Conservation (phyloP, 2,888 invertebrate species). For the Diloba caeruleocephala region DNA sequence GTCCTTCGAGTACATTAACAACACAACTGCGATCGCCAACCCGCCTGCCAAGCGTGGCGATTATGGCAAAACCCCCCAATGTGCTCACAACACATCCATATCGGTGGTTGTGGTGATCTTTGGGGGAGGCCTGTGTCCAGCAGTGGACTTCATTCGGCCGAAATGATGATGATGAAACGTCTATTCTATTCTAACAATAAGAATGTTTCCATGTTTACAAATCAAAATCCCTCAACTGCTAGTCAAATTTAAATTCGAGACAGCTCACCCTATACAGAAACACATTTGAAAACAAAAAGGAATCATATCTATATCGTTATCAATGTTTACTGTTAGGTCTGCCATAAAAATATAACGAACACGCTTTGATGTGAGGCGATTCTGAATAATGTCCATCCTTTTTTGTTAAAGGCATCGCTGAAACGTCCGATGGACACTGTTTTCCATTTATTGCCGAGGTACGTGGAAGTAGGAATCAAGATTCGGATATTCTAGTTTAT, state of each 20-base stretch:
- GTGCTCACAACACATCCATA: too few relatives aligned
- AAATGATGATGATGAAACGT: too few relatives aligned
- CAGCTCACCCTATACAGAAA: conserved; percentile 13
- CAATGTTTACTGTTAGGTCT: conserved; percentile 44
- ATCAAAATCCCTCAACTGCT: conserved; percentile 2
- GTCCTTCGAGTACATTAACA: too few relatives aligned
- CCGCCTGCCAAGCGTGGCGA: too few relatives aligned
- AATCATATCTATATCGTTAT: conserved; percentile 48
- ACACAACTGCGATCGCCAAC: too few relatives aligned
- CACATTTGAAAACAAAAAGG: conserved; percentile 40
- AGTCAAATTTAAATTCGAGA: conserved; percentile 23
- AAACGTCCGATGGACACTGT: conserved; percentile 53
- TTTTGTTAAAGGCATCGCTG: conserved; percentile 47
- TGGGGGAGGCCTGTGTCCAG: too few relatives aligned
- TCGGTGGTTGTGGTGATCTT: too few relatives aligned
- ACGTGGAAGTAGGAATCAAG: conserved; percentile 30
- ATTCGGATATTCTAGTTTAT: not conserved
- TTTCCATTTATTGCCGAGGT: conserved; percentile 48
- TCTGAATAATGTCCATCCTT: conserved; percentile 49
- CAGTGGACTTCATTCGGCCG: too few relatives aligned
- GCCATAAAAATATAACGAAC: conserved; percentile 55
- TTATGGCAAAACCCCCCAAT: too few relatives aligned
- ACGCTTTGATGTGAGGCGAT: conserved; percentile 50
- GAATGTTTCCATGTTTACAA: too few relatives aligned
- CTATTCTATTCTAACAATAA: too few relatives aligned